Evolutionary conservation across 1,140 invertebrate genomes (phyloP).

Genomic region (Augochlora pura): DNA sequence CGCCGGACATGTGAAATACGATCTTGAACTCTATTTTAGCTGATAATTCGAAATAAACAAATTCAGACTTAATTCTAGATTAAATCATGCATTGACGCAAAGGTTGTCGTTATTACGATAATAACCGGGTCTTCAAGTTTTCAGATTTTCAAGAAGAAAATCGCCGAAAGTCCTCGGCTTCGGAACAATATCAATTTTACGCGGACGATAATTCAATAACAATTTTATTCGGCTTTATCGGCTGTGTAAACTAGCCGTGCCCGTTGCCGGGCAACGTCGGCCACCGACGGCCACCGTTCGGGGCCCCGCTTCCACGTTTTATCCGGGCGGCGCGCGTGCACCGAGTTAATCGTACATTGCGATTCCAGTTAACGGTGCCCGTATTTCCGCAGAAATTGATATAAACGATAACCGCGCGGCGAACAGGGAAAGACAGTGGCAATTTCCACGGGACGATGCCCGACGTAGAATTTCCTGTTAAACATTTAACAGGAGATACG

Average conservation of each 20-base stretch:
- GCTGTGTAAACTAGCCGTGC: background rate
- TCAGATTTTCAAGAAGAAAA: too few relatives aligned
- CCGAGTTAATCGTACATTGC: background rate
- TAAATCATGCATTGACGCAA: too few relatives aligned
- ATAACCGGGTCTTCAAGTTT: background rate
- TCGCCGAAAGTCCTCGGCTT: background rate
- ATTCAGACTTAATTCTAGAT: too few relatives aligned
- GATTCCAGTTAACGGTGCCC: background rate
- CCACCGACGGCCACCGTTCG: too few relatives aligned
- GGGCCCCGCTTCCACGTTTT: background rate
- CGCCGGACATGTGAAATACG: too few relatives aligned
- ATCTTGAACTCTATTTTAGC: too few relatives aligned
- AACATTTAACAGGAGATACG: too few relatives aligned
- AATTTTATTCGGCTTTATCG: conserved; percentile 2
- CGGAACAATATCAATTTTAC: background rate
- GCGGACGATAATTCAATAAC: background rate
- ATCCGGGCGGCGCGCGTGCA: background rate
- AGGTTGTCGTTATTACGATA: background rate
- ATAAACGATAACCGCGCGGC: background rate
- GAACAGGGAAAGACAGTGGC: background rate
- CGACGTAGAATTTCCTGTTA: too few relatives aligned
- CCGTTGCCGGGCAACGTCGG: background rate
- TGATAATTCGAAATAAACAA: too few relatives aligned
- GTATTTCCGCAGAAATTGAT: conserved; percentile 2
- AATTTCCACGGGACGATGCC: background rate